Percentiles rank a stretch among this genome's conserved stretches.
These are phyloP conservation scores for Nezara viridula DNA, from an alignment of 2,888 invertebrate species.

Conservation along the genomic window DNA sequence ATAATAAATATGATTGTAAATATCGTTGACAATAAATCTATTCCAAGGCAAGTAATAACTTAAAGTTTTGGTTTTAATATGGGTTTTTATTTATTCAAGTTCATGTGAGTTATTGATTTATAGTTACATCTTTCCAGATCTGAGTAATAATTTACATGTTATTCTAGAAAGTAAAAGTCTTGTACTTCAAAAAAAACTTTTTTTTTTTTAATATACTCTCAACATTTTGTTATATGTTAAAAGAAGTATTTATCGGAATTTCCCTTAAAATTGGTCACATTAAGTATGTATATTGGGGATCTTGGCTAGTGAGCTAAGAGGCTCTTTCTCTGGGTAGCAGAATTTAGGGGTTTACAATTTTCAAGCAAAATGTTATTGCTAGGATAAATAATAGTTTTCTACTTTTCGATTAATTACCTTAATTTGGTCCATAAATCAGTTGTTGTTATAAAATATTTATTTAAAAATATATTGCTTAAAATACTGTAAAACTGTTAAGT, in stretches of 20 bases:
- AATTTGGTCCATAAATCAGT: too few relatives aligned
- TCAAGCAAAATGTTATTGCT: too few relatives aligned
- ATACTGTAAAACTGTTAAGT: too few relatives aligned
- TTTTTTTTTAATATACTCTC: not conserved
- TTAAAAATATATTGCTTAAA: too few relatives aligned
- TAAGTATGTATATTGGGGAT: not conserved
- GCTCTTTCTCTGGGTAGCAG: too few relatives aligned
- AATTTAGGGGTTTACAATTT: too few relatives aligned
- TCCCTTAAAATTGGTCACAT: not conserved
- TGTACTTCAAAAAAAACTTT: not conserved
- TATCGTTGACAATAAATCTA: slow-evolving; percentile 11
- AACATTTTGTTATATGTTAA: not conserved
- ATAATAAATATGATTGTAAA: not conserved
- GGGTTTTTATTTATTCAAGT: not conserved
- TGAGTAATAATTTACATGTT: not conserved
- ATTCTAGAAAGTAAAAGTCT: too few relatives aligned
- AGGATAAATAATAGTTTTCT: too few relatives aligned
- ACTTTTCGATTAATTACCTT: too few relatives aligned
- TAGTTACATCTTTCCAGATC: not conserved
- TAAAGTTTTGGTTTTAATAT: not conserved
- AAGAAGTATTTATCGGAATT: not conserved
- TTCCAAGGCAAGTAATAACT: not conserved
- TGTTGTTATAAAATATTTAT: too few relatives aligned
- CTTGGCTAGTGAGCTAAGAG: too few relatives aligned
- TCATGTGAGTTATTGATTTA: not conserved